A percentile compares a stretch with the other conserved stretches of the same genome.
Conservation (phyloP, 1,140 invertebrate genomes). For the silkworm (Bombyx mori) region DNA sequence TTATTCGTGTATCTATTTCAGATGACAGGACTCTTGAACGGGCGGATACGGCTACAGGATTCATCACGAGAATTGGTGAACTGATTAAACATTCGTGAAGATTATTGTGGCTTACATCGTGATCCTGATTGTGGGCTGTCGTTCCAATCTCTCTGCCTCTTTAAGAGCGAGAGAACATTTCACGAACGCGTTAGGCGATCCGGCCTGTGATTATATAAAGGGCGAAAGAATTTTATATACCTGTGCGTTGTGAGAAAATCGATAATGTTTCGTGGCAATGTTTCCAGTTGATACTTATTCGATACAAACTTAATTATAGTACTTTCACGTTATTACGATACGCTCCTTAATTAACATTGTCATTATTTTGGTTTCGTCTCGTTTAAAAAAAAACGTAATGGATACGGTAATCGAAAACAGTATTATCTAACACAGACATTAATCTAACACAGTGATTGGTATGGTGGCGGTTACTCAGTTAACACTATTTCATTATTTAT, state of each 20-base stretch:
- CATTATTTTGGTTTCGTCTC: not conserved
- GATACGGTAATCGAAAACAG: slow-evolving; percentile 3
- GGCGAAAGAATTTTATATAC: slow-evolving; percentile 43
- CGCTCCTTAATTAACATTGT: not conserved
- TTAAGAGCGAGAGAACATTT: slow-evolving; percentile 14
- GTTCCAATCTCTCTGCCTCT: slow-evolving; percentile 15
- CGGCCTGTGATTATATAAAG: not conserved
- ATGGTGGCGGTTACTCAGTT: no score
- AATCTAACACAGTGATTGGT: not conserved
- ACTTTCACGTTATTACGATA: no score
- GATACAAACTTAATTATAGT: no score
- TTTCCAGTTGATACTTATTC: slow-evolving; percentile 20
- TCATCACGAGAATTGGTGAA: slow-evolving; percentile 51
- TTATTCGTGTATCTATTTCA: slow-evolving; percentile 27
- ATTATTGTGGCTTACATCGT: slow-evolving; percentile 35
- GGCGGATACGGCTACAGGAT: slow-evolving; percentile 46
- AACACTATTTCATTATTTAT: no score
- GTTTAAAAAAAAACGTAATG: slow-evolving; percentile 1
- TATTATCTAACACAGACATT: not conserved
- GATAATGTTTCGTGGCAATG: slow-evolving; percentile 41
- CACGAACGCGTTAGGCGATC: slow-evolving; percentile 3
- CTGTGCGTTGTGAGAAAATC: slow-evolving; percentile 55
- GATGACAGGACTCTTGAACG: slow-evolving; percentile 66
- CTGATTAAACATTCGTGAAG: slow-evolving; percentile 14
- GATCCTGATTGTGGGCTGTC: slow-evolving; percentile 21